Conservation (phyloP, 2,888 invertebrate species). For the Pollenia griseotomentosa region DNA sequence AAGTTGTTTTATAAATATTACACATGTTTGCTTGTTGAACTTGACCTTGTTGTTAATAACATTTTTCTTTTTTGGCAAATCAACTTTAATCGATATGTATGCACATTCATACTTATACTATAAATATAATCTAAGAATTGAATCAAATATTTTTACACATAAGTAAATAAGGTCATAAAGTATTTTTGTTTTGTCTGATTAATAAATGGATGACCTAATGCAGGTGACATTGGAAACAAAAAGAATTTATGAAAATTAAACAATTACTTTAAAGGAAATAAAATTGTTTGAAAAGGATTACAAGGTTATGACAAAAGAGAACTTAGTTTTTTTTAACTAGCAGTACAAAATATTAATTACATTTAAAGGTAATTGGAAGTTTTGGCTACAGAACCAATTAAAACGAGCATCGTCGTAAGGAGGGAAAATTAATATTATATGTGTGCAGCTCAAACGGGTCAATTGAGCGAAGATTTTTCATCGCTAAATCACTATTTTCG, state of each 20-base stretch:
- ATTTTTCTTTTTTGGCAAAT: slow-evolving; percentile 20
- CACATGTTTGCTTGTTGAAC: slow-evolving; percentile 10
- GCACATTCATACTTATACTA: background rate
- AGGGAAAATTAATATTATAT: too few species aligned
- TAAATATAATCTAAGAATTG: background rate
- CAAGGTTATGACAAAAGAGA: background rate
- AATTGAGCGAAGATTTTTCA: too few species aligned
- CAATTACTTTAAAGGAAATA: background rate
- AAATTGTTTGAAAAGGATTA: background rate
- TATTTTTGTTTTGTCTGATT: background rate
- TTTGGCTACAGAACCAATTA: too few species aligned
- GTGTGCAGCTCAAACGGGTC: too few species aligned
- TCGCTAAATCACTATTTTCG: too few species aligned
- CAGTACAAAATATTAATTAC: background rate
- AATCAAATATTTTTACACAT: background rate
- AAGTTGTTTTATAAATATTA: background rate
- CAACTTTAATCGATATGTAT: slow-evolving; percentile 4
- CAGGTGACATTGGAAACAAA: background rate
- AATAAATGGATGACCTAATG: background rate
- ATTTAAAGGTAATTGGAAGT: too few species aligned
- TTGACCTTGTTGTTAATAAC: slow-evolving; percentile 41
- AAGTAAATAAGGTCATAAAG: slow-evolving; percentile 29
- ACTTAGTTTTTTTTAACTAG: background rate
- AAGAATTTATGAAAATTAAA: background rate
- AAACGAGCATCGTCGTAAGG: too few species aligned